A percentile compares a stretch with the other conserved stretches of the same genome.
Conservation (phyloP, 2,888 invertebrate genomes). For the Antheraea yamamai region DNA sequence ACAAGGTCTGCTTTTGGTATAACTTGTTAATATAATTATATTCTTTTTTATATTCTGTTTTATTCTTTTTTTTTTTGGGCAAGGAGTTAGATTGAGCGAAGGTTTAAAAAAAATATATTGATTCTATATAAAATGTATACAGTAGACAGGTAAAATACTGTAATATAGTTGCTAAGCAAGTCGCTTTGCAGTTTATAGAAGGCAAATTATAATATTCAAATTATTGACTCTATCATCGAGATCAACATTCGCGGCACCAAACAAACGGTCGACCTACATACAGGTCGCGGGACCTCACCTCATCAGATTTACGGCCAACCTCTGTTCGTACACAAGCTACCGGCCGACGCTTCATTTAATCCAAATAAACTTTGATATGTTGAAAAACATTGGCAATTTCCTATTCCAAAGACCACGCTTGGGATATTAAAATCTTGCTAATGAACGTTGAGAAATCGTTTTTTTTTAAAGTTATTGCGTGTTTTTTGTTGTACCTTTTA, state of each 20-base stretch:
- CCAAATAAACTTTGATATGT: background rate
- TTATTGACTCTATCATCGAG: background rate
- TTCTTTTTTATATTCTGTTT: too few species aligned
- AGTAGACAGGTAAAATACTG: background rate
- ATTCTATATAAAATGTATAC: too few species aligned
- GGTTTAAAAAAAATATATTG: too few species aligned
- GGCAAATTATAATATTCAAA: background rate
- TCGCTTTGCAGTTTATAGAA: background rate
- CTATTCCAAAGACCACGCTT: background rate
- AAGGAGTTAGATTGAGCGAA: too few species aligned
- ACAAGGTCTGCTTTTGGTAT: too few species aligned
- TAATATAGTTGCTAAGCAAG: background rate
- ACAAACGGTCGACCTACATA: slow-evolving; percentile 11
- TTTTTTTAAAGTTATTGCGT: background rate
- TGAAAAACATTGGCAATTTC: background rate
- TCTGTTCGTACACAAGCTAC: background rate
- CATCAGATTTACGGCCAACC: background rate
- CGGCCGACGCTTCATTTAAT: background rate
- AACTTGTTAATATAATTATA: too few species aligned
- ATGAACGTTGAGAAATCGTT: background rate
- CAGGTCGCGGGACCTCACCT: slow-evolving; percentile 9
- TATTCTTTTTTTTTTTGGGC: too few species aligned
- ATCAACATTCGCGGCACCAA: slow-evolving; percentile 10
- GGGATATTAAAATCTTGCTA: too few species aligned
- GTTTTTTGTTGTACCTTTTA: too few species aligned